phyloP scores from a whole-genome alignment of 2,888 invertebrate genomes.

The Subacronicta megacephala region DNA sequence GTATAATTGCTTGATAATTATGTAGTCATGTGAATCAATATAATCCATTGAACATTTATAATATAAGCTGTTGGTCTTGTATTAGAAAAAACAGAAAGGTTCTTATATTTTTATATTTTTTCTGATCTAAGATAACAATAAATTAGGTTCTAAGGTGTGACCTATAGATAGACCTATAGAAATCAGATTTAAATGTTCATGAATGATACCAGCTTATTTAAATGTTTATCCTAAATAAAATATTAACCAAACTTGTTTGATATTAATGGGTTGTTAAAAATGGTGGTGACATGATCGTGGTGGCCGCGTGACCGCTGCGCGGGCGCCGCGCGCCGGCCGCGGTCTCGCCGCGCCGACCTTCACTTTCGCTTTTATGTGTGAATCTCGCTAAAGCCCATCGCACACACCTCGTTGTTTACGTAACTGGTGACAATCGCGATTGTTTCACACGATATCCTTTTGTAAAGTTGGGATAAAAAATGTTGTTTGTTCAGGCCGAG shows the following conservation, averaged over 20 bases:
- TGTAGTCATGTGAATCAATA: too few species aligned
- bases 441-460: slow-evolving; percentile 50
- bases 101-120: too few species aligned
- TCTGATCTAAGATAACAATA: too few species aligned
- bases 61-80: too few species aligned
- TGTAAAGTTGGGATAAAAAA: slow-evolving; percentile 39
- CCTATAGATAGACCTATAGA: too few species aligned
- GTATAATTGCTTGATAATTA: too few species aligned
- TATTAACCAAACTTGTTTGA: slow-evolving; percentile 41
- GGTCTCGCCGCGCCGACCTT: slow-evolving; percentile 65
- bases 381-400: slow-evolving; percentile 64
- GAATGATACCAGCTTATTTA: too few species aligned
- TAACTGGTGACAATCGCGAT: slow-evolving; percentile 47
- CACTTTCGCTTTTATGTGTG: slow-evolving; percentile 77
- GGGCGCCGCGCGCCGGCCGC: slow-evolving; percentile 23
- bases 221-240: slow-evolving; percentile 21
- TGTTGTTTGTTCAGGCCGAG: slow-evolving; percentile 21
- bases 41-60: too few species aligned
- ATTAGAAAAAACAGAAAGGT: too few species aligned
- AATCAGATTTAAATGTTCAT: too few species aligned
- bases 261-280: slow-evolving; percentile 55
- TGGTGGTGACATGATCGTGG: slow-evolving; percentile 37
- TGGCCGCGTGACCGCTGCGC: slow-evolving; percentile 11
- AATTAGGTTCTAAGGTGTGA: too few species aligned
- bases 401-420: slow-evolving; percentile 52